phyloP scores from a whole-genome alignment of 2,113 vertebrate genomes.

The Prunella himalayana region DNA sequence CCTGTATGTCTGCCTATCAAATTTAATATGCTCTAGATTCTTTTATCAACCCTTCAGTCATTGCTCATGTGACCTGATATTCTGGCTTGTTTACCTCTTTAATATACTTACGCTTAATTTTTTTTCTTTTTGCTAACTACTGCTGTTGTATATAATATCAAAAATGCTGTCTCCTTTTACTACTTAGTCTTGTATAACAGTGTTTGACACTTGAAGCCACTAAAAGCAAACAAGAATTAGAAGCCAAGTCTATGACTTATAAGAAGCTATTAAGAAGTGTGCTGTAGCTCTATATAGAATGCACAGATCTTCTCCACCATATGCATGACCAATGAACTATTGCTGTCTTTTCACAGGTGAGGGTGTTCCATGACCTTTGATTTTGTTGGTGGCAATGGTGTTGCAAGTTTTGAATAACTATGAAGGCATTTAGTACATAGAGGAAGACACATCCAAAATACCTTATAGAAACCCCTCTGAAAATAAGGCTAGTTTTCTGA shows the following conservation, averaged over 20 bases:
- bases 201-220: not conserved
- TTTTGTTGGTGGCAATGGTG: not conserved
- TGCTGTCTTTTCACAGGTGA: not conserved
- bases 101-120: not conserved
- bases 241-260: not conserved
- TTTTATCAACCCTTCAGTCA: not conserved
- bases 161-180: not conserved
- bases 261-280: not conserved
- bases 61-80: not conserved
- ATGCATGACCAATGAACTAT: not conserved
- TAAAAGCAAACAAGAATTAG: not conserved
- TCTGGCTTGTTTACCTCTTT: not conserved
- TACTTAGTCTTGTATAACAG: not conserved
- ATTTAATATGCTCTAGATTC: not conserved
- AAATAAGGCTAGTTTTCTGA: not conserved
- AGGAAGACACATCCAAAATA: not conserved
- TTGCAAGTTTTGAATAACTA: not conserved
- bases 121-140: not conserved
- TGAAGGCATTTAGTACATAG: not conserved
- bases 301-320: not conserved
- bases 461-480: not conserved
- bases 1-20: not conserved
- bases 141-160: not conserved
- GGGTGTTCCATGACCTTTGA: not conserved
- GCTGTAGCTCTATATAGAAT: not conserved